Evolutionary conservation across 2,113 vertebrate species (phyloP), one percentile per base, ranked within the genome.

Genomic region (Rhea pennata): DNA sequence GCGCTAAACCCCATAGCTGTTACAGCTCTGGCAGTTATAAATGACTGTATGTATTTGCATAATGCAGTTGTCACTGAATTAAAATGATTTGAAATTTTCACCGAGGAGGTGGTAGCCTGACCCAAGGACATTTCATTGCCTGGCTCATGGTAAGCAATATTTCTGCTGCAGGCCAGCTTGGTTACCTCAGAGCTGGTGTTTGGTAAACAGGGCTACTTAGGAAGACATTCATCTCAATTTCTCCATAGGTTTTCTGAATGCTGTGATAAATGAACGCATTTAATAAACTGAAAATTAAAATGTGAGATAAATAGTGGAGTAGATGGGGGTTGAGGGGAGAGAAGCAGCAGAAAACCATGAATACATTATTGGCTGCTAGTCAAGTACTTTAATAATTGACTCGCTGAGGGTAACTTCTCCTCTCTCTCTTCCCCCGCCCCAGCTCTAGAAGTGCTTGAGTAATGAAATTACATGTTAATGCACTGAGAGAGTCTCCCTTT

Each of bases 241-340:
- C 94, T 96, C 91, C 88, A 12, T 65, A 89, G 90, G 82, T 87
- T 92, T 96, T 94, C 86, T 94, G 95, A 97, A 84, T 84, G 69
- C 93, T 93, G 83, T 96, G 95, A 97, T 96, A 96, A 97, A 97
- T 97, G 95, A 85, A 91, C 84, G 72, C 96, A 98, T 98, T 98
- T 98, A 98, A 98, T 98, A 98, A 98, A 99, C 96, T 96, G 96
- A 97, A 97, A 97, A 98, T 98, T 98, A 98, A 98, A 98, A 98
- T 97, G 98, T 96, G 92, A 98, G 98, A 98, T 98, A 96, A 98
- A 86, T 92, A 94, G 88, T 93, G 97, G 88, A 86, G 83, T 88
- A 81, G 87, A 83, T 89, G 70, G 69, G 78, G 87, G 69, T 71
- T 87, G 95, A 98, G 96, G 97, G 98, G 95, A 95, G 94, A 98